Base-by-base conservation (phyloP, 1,140 invertebrate species). In the Mizuhopecten yessoensis region DNA sequence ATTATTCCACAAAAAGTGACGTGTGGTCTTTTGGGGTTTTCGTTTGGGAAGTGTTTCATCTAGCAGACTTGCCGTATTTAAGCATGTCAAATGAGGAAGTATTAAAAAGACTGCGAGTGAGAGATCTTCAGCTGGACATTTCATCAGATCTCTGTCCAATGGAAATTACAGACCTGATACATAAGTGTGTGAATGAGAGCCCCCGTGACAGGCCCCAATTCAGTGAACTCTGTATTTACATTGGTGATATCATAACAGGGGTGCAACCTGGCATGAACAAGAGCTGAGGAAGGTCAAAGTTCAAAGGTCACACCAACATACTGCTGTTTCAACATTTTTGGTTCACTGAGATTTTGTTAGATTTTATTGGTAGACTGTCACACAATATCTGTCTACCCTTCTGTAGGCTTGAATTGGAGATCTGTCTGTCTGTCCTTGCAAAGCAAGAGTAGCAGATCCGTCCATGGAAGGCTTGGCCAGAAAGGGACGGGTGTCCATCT, bases 201-300 rank as follows among this genome's bases (percentile, higher is more conserved):
- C 97, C 98, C 0, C 95, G 97, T n/a, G 97, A 98, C 88, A 96
- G 98, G 89, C 98, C 98, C 0, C 91, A 90, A 57, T 96, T 96
- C 91, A 94, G 93, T 90, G 95, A 96, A 90, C 92, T 96, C n/a
- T 93, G 93, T 91, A 90, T 92, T 49, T 57, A 87, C 33, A 89
- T 95, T 36, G 93, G 93, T 45, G 93, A 94, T 86, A 90, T 94
- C 86, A 86, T 92, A 33, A 88, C 87, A 42, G 87, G 86, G 34
- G 34, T 90, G 23, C 90, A 88, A 90, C 75, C 87, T 33, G 86
- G 57, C 11, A 29, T 75, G 57, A 75, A 75, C n/a, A 75, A 75
- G n/a, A 75, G 57, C 57, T 75, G 57, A 75, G n/a, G 29, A 29
- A 75, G 57, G 57, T 75, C 57, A 75, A 29, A 75, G 57, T 23